A percentile compares a stretch with the other conserved stretches of the same genome.
These are phyloP conservation scores for Scaptomyza graminum DNA, from an alignment of 1,140 invertebrate genomes.

Conservation along the genomic window DNA sequence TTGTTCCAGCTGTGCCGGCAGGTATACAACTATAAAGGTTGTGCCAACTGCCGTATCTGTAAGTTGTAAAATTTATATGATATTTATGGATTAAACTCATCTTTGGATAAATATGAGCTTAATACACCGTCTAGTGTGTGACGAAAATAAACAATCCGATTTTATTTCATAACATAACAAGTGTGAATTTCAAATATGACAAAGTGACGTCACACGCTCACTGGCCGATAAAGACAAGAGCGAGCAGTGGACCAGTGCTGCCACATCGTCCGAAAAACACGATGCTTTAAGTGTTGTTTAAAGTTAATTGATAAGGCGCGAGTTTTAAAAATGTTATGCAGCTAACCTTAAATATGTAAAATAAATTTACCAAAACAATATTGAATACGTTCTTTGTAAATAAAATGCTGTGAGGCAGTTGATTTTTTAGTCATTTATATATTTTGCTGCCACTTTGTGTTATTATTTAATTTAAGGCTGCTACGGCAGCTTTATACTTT, in stretches of 20 bases:
- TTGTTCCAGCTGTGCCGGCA: slow-evolving; percentile 29
- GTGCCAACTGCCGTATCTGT: background rate
- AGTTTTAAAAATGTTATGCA: background rate
- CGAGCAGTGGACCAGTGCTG: background rate
- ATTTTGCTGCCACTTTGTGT: slow-evolving; percentile 8
- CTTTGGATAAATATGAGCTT: too few species aligned
- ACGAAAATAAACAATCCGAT: background rate
- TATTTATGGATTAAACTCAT: too few species aligned
- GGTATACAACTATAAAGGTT: slow-evolving; percentile 14
- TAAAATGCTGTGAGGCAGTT: background rate
- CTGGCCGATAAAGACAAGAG: background rate
- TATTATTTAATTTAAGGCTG: slow-evolving; percentile 41
- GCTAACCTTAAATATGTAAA: background rate
- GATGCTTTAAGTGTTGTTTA: background rate
- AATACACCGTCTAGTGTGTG: background rate
- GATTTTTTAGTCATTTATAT: background rate
- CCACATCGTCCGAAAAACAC: slow-evolving; percentile 2
- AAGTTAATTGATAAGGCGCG: background rate
- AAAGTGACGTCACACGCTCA: slow-evolving; percentile 12
- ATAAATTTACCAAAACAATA: too few species aligned
- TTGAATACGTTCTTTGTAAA: too few species aligned
- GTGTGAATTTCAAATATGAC: background rate
- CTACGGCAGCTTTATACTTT: slow-evolving; percentile 19
- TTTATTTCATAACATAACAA: background rate
- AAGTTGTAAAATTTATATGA: background rate